Evolutionary conservation across 2,888 invertebrate genomes (phyloP), one percentile per base, ranked within the genome.

Genomic region (Athripsodes cinereus): DNA sequence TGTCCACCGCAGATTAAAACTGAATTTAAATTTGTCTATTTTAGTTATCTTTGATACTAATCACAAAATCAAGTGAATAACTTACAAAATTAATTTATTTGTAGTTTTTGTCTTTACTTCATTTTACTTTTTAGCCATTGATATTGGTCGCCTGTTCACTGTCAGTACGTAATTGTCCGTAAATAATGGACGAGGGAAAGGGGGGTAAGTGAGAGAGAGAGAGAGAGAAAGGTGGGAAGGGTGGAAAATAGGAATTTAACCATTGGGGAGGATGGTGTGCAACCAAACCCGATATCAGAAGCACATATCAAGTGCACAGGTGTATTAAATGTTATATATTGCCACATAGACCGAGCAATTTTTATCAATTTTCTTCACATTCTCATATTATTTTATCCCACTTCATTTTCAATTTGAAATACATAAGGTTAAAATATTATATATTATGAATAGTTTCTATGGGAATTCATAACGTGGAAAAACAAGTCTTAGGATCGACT

Each of bases 241-340:
- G 31, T 31, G 31, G 31, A 6, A 31, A 31, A 8, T 6, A 11
- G 31, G 31, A 8, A 31, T 6, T 11, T 31, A 31, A 31, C 31
- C 31, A 11, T n/a, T n/a, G n/a, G n/a, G n/a, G n/a, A n/a, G 26
- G 10, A 26, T 6, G 26, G 26, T 3, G 10, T 26, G 10, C 10
- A 26, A 26, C 26, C 26, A 13, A 3, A n/a, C 8, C 13, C 40
- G 16, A 40, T 18, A 48, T 35, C 53, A 47, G 49, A 47, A 48
- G 53, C 49, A 19, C 49, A 49, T 53, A 53, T 53, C 47, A 52
- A 8, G 16, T n/a, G 26, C n/a, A 34, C 59, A 59, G 59, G 59
- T 59, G 59, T 22, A 46, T 48, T 20, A 22, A 59, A 59, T 59
- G 59, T 55, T 52, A 35, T 52, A 20, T 22, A 35, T n/a, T n/a